phyloP scores from a whole-genome alignment of 2,797 vertebrate genomes.

The Benthosema pterotum region DNA sequence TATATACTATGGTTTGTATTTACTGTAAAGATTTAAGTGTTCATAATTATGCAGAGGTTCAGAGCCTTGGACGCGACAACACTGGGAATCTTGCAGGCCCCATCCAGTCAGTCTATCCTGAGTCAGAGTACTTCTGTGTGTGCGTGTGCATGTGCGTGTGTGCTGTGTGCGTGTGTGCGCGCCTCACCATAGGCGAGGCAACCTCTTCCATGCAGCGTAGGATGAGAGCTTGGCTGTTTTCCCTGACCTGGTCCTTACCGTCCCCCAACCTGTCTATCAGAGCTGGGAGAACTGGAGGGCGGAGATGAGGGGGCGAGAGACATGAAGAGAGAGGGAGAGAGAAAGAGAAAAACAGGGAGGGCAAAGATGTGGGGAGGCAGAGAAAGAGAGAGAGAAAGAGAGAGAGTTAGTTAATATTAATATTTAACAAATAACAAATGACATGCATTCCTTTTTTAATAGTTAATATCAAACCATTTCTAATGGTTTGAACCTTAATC shows the following conservation, averaged over 20 bases:
- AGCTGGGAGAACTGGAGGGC: constrained; percentile 83
- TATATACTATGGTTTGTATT: too few species aligned
- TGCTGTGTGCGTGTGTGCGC: constrained; percentile 8
- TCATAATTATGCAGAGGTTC: too few species aligned
- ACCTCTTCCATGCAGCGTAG: constrained; percentile 90
- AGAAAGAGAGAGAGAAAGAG: background rate
- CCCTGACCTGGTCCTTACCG: constrained; percentile 95
- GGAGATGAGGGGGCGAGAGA: background rate
- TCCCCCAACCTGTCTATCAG: constrained; percentile 95
- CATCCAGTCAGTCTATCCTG: too few species aligned
- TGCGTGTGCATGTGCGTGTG: constrained; percentile 4
- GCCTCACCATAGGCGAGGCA: constrained; percentile 88
- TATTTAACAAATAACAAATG: too few species aligned
- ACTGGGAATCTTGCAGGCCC: too few species aligned
- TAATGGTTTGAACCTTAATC: too few species aligned
- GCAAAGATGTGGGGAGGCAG: background rate
- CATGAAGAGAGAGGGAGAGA: constrained; percentile 1
- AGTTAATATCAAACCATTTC: too few species aligned
- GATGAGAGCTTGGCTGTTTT: constrained; percentile 91
- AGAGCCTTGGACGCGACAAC: too few species aligned
- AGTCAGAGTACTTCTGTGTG: too few species aligned
- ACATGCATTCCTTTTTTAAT: too few species aligned
- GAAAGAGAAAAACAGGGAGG: background rate
- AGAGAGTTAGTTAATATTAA: too few species aligned
- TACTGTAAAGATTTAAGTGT: too few species aligned